phyloP scores from a whole-genome alignment of 2,888 invertebrate species.

The Neocrepidodera transversa region DNA sequence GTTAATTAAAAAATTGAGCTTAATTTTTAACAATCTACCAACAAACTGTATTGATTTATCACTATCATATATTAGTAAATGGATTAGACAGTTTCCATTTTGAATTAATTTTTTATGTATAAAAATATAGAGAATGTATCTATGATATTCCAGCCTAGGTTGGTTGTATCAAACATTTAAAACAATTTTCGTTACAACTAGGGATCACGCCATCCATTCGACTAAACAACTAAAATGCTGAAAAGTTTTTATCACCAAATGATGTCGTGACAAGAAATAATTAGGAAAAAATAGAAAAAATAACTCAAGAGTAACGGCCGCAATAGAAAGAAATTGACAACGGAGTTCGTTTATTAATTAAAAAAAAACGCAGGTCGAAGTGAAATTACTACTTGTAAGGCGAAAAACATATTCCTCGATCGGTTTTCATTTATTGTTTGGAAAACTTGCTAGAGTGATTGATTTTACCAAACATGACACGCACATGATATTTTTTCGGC shows the following conservation, averaged over 20 bases:
- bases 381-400: background rate
- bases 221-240: conserved; percentile 14
- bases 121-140: background rate
- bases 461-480: background rate
- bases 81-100: too few relatives aligned
- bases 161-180: conserved; percentile 20
- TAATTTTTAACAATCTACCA: too few relatives aligned
- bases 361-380: background rate
- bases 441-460: background rate
- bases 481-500: background rate
- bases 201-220: conserved; percentile 13
- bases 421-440: background rate
- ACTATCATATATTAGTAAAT: too few relatives aligned
- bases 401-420: background rate
- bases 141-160: background rate
- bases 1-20: too few relatives aligned
- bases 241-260: conserved; percentile 24
- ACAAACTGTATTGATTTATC: too few relatives aligned
- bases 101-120: too few relatives aligned
- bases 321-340: conserved; percentile 28
- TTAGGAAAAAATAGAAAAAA: conserved; percentile 23
- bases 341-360: conserved; percentile 18
- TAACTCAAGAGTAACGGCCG: conserved; percentile 24
- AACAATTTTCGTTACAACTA: conserved; percentile 19
- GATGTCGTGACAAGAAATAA: conserved; percentile 29